These are phyloP conservation scores for Saiga tatarica DNA, from an alignment of 2,113 vertebrate species.

Conservation along the genomic window DNA sequence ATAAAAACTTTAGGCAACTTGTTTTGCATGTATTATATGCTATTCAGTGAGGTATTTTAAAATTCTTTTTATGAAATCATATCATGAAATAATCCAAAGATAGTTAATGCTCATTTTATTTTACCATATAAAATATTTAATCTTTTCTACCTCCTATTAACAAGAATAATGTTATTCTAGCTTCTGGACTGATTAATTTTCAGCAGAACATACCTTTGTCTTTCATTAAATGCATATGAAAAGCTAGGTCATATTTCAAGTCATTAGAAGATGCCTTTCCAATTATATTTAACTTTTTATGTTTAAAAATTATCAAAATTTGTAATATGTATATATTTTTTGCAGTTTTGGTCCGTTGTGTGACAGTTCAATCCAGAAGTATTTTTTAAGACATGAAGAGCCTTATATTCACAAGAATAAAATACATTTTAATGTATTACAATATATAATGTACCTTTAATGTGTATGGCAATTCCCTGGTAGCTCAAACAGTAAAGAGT, in stretches of 20 bases:
- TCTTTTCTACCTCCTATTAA: not conserved
- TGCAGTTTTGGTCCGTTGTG: not conserved
- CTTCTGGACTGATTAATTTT: not conserved
- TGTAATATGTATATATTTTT: not conserved
- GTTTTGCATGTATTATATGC: not conserved
- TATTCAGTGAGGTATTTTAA: not conserved
- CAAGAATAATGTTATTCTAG: slow-evolving; percentile 2
- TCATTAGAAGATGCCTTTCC: slow-evolving; percentile 24
- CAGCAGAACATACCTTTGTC: not conserved
- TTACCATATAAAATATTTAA: not conserved
- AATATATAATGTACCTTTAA: not conserved
- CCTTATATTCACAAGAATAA: not conserved
- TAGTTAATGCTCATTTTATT: not conserved
- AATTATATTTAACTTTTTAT: slow-evolving; percentile 41
- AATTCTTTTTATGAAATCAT: slow-evolving; percentile 34
- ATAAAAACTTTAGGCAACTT: not conserved
- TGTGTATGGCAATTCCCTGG: not conserved
- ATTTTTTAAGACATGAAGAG: not conserved
- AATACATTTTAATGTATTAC: slow-evolving; percentile 7
- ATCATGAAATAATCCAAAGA: slow-evolving; percentile 6
- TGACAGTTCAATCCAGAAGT: not conserved
- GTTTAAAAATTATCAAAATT: slow-evolving; percentile 25
- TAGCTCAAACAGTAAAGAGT: not conserved
- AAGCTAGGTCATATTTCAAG: slow-evolving; percentile 7
- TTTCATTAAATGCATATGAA: slow-evolving; percentile 36